Evolutionary conservation across 2,113 vertebrate species (phyloP).

Genomic region (Sinocyclocheilus maitianheensis): DNA sequence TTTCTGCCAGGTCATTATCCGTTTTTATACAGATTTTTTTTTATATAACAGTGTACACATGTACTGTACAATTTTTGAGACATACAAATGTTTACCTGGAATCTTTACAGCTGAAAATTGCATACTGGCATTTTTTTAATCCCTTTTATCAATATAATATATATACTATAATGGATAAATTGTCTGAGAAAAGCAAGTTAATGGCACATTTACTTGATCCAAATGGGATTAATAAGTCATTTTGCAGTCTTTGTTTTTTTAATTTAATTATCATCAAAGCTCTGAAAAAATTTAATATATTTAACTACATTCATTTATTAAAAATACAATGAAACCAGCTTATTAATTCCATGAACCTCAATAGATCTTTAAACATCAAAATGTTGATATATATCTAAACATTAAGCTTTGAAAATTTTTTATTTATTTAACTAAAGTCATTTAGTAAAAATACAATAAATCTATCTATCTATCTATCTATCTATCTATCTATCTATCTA

Average conservation of each 20-base stretch:
- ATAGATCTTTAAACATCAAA: neutral
- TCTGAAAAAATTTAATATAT: neutral
- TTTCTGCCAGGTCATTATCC: neutral
- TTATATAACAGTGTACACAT: neutral
- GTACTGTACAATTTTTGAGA: neutral
- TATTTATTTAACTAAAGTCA: neutral
- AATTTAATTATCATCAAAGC: neutral
- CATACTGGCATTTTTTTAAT: neutral
- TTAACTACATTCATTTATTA: neutral
- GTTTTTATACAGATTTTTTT: neutral
- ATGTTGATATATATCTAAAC: no score
- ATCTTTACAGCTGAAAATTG: neutral
- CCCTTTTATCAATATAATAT: neutral
- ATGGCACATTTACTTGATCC: neutral
- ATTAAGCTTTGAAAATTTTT: neutral
- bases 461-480: no score
- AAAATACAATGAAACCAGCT: neutral
- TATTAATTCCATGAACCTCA: no score
- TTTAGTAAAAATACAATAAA: neutral
- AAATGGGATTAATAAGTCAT: neutral
- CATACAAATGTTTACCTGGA: neutral
- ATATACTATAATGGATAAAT: neutral
- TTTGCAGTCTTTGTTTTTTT: neutral
- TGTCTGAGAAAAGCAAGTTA: neutral
- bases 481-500: no score